Conservation (phyloP, 2,113 vertebrate genomes). For the Atractosteus spatula region DNA sequence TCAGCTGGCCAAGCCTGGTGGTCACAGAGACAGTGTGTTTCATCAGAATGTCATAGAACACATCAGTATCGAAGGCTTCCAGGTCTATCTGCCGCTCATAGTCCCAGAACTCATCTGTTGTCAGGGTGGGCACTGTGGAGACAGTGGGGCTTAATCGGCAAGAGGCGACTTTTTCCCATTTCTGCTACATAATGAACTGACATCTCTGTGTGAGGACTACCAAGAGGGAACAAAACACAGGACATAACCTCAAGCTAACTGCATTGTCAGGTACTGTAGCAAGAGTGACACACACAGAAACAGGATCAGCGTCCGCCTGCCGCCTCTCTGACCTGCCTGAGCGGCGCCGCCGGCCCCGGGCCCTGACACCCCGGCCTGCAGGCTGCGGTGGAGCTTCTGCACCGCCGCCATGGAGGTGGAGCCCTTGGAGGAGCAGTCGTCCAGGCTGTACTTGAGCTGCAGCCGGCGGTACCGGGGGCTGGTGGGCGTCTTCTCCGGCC, state of each 20-base stretch:
- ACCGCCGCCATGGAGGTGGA: conserved; percentile 44
- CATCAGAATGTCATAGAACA: conserved; percentile 77
- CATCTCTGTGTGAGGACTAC: not conserved
- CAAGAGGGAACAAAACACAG: too few relatives aligned
- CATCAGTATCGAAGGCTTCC: conserved; percentile 76
- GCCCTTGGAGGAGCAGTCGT: conserved; percentile 70
- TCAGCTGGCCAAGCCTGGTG: conserved; percentile 67
- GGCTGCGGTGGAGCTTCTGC: conserved; percentile 63
- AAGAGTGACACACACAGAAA: not conserved
- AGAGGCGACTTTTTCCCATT: too few relatives aligned
- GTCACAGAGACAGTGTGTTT: conserved; percentile 80
- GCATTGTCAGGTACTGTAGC: too few relatives aligned
- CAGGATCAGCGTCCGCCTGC: not conserved
- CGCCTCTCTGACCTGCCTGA: conserved; percentile 45
- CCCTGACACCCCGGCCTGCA: conserved; percentile 42
- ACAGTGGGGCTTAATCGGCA: not conserved
- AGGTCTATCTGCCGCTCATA: conserved; percentile 78
- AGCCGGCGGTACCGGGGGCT: conserved; percentile 57
- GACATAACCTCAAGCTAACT: too few relatives aligned
- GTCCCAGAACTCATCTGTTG: conserved; percentile 65
- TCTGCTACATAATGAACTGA: not conserved
- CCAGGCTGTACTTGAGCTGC: conserved; percentile 73
- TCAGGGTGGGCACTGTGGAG: conserved; percentile 15
- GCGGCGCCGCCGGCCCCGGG: conserved; percentile 24
- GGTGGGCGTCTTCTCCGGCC: conserved; percentile 59